Conservation (phyloP, 2,113 vertebrate species). For the Gobiocypris rarus region DNA sequence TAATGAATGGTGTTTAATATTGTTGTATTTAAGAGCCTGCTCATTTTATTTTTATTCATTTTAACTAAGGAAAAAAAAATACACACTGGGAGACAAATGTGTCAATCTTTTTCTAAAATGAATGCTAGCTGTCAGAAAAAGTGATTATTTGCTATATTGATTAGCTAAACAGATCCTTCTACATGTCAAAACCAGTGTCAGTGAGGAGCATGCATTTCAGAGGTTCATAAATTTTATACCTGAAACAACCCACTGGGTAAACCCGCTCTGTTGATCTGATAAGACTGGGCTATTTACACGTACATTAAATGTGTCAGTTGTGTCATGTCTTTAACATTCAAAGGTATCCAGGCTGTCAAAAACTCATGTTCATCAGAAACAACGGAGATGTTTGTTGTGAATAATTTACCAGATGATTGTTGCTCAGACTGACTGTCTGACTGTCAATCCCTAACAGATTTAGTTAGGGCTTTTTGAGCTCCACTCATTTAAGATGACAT, state of each 20-base stretch:
- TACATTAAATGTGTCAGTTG: constrained; percentile 3
- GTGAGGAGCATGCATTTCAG: background rate
- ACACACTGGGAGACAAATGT: background rate
- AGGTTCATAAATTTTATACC: background rate
- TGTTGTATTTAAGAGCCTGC: background rate
- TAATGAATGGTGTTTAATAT: background rate
- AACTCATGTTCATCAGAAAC: background rate
- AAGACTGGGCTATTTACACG: background rate
- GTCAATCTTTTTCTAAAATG: background rate
- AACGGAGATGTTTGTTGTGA: background rate
- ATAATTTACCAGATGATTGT: background rate
- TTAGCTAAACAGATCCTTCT: background rate
- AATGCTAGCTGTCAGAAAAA: background rate
- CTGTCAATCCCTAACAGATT: background rate
- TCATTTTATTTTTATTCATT: too few relatives aligned
- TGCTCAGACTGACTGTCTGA: background rate
- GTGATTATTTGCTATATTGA: background rate
- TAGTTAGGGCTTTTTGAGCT: background rate
- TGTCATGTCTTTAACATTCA: constrained; percentile 17
- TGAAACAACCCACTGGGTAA: background rate
- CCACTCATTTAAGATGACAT: constrained; percentile 12
- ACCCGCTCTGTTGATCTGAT: background rate
- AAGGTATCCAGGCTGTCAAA: background rate
- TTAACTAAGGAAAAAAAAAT: too few relatives aligned
- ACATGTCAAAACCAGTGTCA: background rate